Evolutionary conservation across 2,797 vertebrate genomes (phyloP), one percentile per base, ranked within the genome.

Genomic region (Erithacus rubecula): DNA sequence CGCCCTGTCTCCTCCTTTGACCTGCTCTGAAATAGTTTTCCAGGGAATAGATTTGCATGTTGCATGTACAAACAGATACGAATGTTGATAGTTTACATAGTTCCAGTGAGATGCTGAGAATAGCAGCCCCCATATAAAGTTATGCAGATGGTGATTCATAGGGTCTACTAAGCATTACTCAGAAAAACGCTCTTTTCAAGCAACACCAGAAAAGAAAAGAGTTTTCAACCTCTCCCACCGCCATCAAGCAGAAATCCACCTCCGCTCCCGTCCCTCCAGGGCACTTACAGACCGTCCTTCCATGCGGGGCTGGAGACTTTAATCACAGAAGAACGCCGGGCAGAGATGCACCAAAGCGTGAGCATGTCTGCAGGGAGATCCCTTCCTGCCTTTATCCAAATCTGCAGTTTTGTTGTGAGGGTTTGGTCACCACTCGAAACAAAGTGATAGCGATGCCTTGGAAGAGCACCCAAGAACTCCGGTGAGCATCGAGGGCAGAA

Each of bases 121-220:
- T 72, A 94, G 90, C 88, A 94, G 83, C 84, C 94, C 94, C 94
- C 93, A 82, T 90, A 92, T 58, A 93, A 95, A 92, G 95, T 94
- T 93, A 90, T 74, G 94, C 89, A 79, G 89, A 89, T 91, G 92
- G 81, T 93, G 96, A 96, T 85, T 93, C 89, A 96, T 22, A 79
- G 78, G 69, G 63, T 95, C 78, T 78, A 83, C 74, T 11, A 80
- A 93, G 91, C 83, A 91, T 95, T 95, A 92, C 92, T 95, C 94
- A 93, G 93, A 93, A 88, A 92, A 95, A 93, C 62, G 36, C 76
- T 92, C 69, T 96, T 91, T 81, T 87, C 74, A 59, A 93, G 78
- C 53, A 12, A 56, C 55, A 65, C n/a, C 62, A 90, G 80, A 68
- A 86, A 80, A 5, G 6, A 74, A 72, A 91, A 69, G 81, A 94